Evolutionary conservation across 1,140 invertebrate species (phyloP).

Genomic region (Drosophila pectinifera): DNA sequence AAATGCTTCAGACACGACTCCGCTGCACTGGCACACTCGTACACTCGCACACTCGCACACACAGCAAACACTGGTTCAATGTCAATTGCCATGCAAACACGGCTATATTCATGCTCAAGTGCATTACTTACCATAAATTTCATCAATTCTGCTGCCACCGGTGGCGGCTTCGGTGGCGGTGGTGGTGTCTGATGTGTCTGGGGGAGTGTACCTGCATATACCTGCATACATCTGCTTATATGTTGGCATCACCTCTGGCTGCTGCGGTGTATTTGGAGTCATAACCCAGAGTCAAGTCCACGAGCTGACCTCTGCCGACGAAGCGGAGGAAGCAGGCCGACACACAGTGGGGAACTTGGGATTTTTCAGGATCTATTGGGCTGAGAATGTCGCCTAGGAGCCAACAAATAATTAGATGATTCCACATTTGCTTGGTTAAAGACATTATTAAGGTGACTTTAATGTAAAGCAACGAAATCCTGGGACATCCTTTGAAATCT

Average conservation of each 20-base stretch:
- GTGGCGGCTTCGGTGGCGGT: neutral
- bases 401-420: too few species aligned
- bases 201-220: neutral
- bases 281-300: slow-evolving; percentile 40
- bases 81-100: slow-evolving; percentile 72
- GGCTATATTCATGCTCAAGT: slow-evolving; percentile 46
- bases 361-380: neutral
- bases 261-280: slow-evolving; percentile 22
- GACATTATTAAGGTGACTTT: too few species aligned
- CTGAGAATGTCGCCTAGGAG: too few species aligned
- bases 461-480: too few species aligned
- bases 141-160: slow-evolving; percentile 21
- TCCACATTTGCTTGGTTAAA: too few species aligned
- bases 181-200: neutral
- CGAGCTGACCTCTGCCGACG: slow-evolving; percentile 45
- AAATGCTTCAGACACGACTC: slow-evolving; percentile 59
- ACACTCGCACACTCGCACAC: too few species aligned
- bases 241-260: neutral
- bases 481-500: too few species aligned
- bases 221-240: neutral
- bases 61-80: slow-evolving; percentile 65
- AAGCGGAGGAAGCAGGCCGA: neutral
- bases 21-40: neutral
- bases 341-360: neutral
- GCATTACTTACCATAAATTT: slow-evolving; percentile 69